These are phyloP conservation scores for Gallinago nigripennis DNA, from an alignment of 2,797 vertebrate species.

Conservation along the genomic window DNA sequence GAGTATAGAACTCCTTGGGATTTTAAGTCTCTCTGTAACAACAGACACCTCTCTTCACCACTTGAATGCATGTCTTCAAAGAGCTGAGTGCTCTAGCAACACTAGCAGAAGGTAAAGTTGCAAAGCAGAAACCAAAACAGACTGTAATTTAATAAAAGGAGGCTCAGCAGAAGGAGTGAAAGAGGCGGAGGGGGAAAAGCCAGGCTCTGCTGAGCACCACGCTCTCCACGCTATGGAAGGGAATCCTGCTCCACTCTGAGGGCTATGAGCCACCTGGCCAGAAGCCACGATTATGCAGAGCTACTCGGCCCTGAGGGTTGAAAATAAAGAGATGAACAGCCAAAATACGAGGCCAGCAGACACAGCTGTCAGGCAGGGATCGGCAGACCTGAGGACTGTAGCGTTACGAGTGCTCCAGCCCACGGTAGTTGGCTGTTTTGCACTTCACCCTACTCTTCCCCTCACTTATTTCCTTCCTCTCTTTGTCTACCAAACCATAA, in stretches of 20 bases:
- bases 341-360: background rate
- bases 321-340: constrained; percentile 26
- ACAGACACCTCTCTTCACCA: background rate
- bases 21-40: background rate
- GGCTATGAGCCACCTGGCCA: constrained; percentile 17
- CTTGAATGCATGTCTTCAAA: background rate
- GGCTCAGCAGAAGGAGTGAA: background rate
- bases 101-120: background rate
- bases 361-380: constrained; percentile 11
- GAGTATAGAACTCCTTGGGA: background rate
- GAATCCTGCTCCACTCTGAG: background rate
- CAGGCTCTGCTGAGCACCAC: rapidly evolving
- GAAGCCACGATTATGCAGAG: background rate
- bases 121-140: background rate
- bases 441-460: background rate
- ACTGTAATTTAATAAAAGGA: background rate
- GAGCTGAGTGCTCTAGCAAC: background rate
- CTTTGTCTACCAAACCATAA: background rate
- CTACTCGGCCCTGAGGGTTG: constrained; percentile 11
- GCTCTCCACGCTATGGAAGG: background rate
- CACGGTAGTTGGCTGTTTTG: background rate
- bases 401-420: background rate
- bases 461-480: constrained; percentile 11
- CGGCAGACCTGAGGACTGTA: background rate
- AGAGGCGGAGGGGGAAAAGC: background rate